Evolutionary conservation across 2,113 vertebrate genomes (phyloP).

Genomic region (Sminthopsis crassicaudata): DNA sequence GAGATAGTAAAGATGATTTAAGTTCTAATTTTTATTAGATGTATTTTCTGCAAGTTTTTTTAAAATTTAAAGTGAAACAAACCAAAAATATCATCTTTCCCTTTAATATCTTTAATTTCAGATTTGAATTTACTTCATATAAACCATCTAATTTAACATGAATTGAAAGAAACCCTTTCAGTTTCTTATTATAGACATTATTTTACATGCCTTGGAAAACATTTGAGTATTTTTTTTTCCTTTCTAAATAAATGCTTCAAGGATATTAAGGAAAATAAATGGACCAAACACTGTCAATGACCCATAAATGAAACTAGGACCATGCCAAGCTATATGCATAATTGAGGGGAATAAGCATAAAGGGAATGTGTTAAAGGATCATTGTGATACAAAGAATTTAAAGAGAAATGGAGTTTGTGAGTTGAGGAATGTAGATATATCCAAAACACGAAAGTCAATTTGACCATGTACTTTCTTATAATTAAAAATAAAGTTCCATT

Average conservation of each 20-base stretch:
- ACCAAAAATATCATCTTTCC: not conserved
- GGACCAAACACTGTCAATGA: slow-evolving; percentile 44
- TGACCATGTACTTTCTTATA: not conserved
- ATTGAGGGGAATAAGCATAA: not conserved
- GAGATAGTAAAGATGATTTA: not conserved
- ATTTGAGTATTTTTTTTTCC: slow-evolving; percentile 2
- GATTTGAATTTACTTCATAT: slow-evolving; percentile 42
- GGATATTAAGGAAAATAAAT: slow-evolving; percentile 49
- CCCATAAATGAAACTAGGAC: slow-evolving; percentile 8
- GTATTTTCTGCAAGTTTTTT: not conserved
- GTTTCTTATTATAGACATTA: slow-evolving; percentile 18
- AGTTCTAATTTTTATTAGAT: not conserved
- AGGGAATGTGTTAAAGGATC: slow-evolving; percentile 1
- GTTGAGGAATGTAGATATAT: not conserved
- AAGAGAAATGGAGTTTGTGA: not conserved
- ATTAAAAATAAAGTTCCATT: slow-evolving; percentile 23
- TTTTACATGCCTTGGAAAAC: slow-evolving; percentile 28
- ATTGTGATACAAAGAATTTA: not conserved
- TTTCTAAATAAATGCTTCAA: slow-evolving; percentile 25
- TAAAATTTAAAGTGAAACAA: not conserved
- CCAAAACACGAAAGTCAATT: not conserved
- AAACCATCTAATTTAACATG: not conserved
- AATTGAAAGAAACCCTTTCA: slow-evolving; percentile 35
- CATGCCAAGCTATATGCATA: slow-evolving; percentile 11
- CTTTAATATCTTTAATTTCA: not conserved